These are phyloP conservation scores for Urophycis tenuis DNA, from an alignment of 2,797 vertebrate species.

Conservation along the genomic window DNA sequence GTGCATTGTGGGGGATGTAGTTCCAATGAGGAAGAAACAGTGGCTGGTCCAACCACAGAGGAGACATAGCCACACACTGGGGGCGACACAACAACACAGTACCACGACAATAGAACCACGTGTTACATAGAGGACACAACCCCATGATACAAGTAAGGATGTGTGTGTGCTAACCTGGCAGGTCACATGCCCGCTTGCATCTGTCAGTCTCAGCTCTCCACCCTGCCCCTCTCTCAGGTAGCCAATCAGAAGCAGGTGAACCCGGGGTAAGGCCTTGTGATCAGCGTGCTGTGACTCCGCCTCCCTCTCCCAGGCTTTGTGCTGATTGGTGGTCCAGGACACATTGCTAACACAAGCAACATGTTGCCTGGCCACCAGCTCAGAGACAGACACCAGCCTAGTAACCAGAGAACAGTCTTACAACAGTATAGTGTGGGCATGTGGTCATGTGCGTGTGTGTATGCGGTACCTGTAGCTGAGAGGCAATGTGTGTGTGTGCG, in stretches of 20 bases:
- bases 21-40: slow-evolving; percentile 85
- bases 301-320: slow-evolving; percentile 70
- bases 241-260: slow-evolving; percentile 81
- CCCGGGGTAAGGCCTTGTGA: slow-evolving; percentile 60
- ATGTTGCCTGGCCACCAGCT: slow-evolving; percentile 70
- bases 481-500: slow-evolving; percentile 36
- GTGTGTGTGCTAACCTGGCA: slow-evolving; percentile 74
- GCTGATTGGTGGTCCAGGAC: slow-evolving; percentile 75
- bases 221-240: slow-evolving; percentile 61
- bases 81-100: not conserved
- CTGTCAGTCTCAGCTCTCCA: slow-evolving; percentile 72
- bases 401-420: slow-evolving; percentile 11
- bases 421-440: no score
- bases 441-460: not conserved
- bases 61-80: slow-evolving; percentile 74
- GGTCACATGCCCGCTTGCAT: slow-evolving; percentile 69
- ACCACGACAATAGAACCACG: not conserved
- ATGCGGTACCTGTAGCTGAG: slow-evolving; percentile 53
- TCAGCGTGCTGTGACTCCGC: slow-evolving; percentile 48
- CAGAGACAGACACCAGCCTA: slow-evolving; percentile 76
- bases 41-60: slow-evolving; percentile 69
- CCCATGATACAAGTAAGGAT: no score
- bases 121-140: not conserved
- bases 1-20: slow-evolving; percentile 73
- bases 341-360: slow-evolving; percentile 80